A percentile compares a stretch with the other conserved stretches of the same genome.
Evolutionary conservation across 2,797 vertebrate genomes (phyloP).

Genomic region (Gouania willdenowi): DNA sequence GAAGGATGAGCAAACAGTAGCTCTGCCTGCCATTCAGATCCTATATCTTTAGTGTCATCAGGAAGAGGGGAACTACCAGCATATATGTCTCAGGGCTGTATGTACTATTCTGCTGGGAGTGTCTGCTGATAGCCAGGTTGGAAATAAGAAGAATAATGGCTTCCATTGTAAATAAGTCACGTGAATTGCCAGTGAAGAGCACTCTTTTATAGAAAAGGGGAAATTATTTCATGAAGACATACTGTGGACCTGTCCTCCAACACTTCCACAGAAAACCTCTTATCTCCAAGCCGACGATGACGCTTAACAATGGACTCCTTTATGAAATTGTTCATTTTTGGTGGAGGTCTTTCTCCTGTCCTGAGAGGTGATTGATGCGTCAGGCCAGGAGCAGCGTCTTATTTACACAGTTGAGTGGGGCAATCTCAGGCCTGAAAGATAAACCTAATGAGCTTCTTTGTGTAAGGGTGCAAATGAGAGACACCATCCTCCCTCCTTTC

Average conservation of each 20-base stretch:
- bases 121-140: constrained; percentile 82
- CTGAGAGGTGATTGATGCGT: constrained; percentile 70
- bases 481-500: constrained; percentile 82
- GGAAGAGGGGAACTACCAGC: constrained; percentile 85
- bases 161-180: constrained; percentile 68
- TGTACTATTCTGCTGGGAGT: constrained; percentile 86
- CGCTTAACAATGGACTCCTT: constrained; percentile 56
- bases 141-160: constrained; percentile 71
- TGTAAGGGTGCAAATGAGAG: constrained; percentile 97
- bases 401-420: constrained; percentile 84
- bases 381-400: constrained; percentile 69
- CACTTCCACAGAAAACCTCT: constrained; percentile 37
- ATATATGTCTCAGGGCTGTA: constrained; percentile 96
- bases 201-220: constrained; percentile 44
- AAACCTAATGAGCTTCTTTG: constrained; percentile 98
- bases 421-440: constrained; percentile 88
- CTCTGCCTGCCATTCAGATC: constrained; percentile 93
- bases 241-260: constrained; percentile 33
- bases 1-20: constrained; percentile 87
- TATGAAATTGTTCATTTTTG: constrained; percentile 68
- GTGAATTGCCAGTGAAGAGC: constrained; percentile 29
- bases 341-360: constrained; percentile 59
- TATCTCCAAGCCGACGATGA: constrained; percentile 56
- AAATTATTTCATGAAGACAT: constrained; percentile 61
- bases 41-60: constrained; percentile 99